These are phyloP conservation scores for Candidula unifasciata DNA, from an alignment of 2,888 invertebrate species.

Conservation along the genomic window DNA sequence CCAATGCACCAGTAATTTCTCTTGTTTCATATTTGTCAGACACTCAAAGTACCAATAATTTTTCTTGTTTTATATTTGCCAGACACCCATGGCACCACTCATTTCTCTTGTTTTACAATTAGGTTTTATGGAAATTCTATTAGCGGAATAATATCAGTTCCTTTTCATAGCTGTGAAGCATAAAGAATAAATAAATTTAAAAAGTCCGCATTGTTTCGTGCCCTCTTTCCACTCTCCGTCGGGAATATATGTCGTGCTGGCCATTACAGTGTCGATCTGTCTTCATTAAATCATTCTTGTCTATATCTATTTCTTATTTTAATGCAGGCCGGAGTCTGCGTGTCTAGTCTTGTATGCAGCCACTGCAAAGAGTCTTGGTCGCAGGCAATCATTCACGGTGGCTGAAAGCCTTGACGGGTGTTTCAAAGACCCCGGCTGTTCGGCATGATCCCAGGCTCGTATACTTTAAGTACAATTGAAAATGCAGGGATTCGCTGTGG, in stretches of 20 bases:
- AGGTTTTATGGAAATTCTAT: neutral
- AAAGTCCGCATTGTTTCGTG: neutral
- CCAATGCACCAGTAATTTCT: too few species aligned
- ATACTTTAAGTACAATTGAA: conserved; percentile 4
- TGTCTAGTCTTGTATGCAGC: conserved; percentile 7
- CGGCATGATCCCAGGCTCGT: neutral
- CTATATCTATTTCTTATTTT: conserved; percentile 17
- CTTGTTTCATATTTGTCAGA: too few species aligned
- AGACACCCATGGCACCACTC: too few species aligned
- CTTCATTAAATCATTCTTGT: conserved; percentile 27
- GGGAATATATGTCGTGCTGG: neutral
- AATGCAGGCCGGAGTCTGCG: conserved; percentile 5
- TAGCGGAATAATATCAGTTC: conserved; percentile 1
- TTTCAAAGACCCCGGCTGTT: neutral
- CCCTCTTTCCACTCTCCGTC: neutral
- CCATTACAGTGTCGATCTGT: conserved; percentile 4
- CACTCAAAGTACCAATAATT: too few species aligned
- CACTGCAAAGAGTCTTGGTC: neutral
- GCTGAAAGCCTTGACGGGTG: conserved; percentile 14
- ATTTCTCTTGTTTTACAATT: neutral
- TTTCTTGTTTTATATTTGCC: too few species aligned
- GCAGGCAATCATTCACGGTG: neutral
- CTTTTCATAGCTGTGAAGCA: neutral
- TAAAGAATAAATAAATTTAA: too few species aligned
- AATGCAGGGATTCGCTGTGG: too few species aligned